Evolutionary conservation across 1,140 invertebrate genomes (phyloP).

Genomic region (Diorhabda elongata): DNA sequence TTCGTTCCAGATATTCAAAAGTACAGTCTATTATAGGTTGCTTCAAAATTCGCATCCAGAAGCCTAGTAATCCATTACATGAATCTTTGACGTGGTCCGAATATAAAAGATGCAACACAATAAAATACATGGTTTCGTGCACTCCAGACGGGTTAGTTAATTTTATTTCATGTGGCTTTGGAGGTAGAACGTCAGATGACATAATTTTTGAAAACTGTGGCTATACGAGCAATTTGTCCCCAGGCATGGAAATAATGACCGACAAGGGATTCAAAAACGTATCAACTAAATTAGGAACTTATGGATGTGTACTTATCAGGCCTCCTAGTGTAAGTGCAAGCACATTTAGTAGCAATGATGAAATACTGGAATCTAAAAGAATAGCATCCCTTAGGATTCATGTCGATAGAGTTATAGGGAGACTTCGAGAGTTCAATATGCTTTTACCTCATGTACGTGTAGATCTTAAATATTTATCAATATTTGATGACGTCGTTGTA

Average conservation of each 20-base stretch:
- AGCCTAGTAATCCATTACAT: background rate
- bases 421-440: conserved; percentile 39
- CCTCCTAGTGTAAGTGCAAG: background rate
- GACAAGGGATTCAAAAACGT: conserved; percentile 6
- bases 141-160: conserved; percentile 3
- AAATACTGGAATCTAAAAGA: conserved; percentile 35
- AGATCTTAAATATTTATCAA: background rate
- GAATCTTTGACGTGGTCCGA: conserved; percentile 13
- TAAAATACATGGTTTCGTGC: conserved; percentile 13
- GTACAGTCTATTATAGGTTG: conserved; percentile 13
- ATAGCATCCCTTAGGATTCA: conserved; percentile 45
- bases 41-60: conserved; percentile 13
- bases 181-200: conserved; percentile 4
- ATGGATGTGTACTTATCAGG: background rate
- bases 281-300: background rate
- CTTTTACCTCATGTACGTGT: conserved; percentile 13
- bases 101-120: conserved; percentile 16
- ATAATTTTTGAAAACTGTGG: conserved; percentile 3
- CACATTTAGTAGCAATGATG: conserved; percentile 24
- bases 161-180: conserved; percentile 13
- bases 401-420: conserved; percentile 43
- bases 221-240: background rate
- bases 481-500: conserved; percentile 5
- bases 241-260: conserved; percentile 4
- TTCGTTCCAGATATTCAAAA: conserved; percentile 7